Percentiles rank a stretch among this genome's conserved stretches.
Conservation (phyloP, 2,888 invertebrate species). For the Rambutsinella grinnellia region DNA sequence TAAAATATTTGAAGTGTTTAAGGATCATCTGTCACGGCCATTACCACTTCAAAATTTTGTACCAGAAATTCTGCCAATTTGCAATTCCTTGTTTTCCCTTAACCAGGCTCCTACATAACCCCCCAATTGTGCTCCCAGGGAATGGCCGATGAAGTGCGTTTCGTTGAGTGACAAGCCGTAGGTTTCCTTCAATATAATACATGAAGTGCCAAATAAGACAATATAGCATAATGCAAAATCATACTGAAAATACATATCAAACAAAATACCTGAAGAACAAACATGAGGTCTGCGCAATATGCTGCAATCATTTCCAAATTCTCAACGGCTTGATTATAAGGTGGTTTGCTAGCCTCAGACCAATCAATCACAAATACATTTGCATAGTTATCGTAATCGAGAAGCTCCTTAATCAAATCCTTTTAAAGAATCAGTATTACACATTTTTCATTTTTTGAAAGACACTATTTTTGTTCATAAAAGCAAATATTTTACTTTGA, state of each 20-base stretch:
- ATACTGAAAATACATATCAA: too few species aligned
- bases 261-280: slow-evolving; percentile 70
- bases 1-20: too few species aligned
- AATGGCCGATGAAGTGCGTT: slow-evolving; percentile 87
- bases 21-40: not conserved
- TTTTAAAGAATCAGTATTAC: slow-evolving; percentile 68
- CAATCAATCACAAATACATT: slow-evolving; percentile 88
- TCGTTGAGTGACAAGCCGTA: slow-evolving; percentile 72
- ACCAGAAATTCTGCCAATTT: slow-evolving; percentile 84
- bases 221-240: not conserved
- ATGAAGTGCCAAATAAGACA: not conserved
- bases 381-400: slow-evolving; percentile 77
- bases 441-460: too few species aligned
- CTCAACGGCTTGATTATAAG: slow-evolving; percentile 92
- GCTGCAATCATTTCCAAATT: slow-evolving; percentile 89
- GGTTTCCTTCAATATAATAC: slow-evolving; percentile 72
- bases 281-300: slow-evolving; percentile 81
- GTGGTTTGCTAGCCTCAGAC: slow-evolving; percentile 87
- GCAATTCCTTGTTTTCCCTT: slow-evolving; percentile 69
- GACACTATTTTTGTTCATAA: too few species aligned
- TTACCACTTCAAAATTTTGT: not conserved
- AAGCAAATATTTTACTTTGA: slow-evolving; percentile 70
- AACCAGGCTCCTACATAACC: slow-evolving; percentile 87
- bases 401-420: slow-evolving; percentile 80
- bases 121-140: slow-evolving; percentile 80